phyloP scores from a whole-genome alignment of 2,797 vertebrate genomes.

The Streptopelia turtur region DNA sequence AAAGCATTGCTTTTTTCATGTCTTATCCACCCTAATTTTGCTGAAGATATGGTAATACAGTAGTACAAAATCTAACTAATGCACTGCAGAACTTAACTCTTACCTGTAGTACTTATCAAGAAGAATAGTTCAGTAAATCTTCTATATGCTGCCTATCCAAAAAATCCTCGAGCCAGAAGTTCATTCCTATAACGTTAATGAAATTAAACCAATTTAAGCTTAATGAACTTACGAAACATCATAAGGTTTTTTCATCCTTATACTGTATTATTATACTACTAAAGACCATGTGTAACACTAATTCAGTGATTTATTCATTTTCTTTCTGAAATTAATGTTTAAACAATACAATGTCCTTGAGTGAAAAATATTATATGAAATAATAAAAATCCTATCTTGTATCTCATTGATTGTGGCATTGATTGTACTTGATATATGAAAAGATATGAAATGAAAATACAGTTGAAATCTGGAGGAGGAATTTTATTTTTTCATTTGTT shows the following conservation, averaged over 20 bases:
- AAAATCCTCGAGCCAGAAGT: not conserved
- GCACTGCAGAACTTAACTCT: not conserved
- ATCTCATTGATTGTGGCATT: not conserved
- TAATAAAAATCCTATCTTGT: not conserved
- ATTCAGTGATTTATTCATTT: rapidly evolving
- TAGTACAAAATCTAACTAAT: not conserved
- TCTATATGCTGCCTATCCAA: not conserved
- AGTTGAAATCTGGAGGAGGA: not conserved
- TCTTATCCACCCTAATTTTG: not conserved
- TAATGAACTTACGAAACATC: not conserved
- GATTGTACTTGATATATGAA: not conserved
- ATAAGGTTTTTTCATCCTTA: not conserved
- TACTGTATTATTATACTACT: not conserved
- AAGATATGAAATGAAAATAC: not conserved
- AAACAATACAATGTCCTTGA: not conserved
- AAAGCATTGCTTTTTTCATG: not conserved
- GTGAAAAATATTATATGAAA: not conserved
- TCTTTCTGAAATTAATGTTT: not conserved
- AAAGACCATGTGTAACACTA: not conserved
- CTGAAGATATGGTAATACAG: not conserved
- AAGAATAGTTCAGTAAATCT: not conserved
- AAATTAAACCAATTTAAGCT: not conserved
- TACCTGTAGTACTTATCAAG: not conserved
- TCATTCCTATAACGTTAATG: not conserved
- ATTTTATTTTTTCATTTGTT: too few relatives aligned